Base-by-base conservation (phyloP, 2,888 invertebrate species). In the Eledona agricola region DNA sequence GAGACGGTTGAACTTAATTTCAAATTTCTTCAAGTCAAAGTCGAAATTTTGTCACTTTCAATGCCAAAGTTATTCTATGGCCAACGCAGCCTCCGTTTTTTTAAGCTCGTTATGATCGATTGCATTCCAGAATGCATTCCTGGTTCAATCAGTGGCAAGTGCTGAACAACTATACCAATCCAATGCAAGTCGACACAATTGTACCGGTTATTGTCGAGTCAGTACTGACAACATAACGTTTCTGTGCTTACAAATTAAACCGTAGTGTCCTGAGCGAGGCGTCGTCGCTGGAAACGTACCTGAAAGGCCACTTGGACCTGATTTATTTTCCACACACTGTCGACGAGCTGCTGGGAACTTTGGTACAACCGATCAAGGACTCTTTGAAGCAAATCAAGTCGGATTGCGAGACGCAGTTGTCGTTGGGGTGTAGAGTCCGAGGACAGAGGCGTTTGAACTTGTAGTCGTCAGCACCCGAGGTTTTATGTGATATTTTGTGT, bases 131-230 rank as follows among this genome's bases (percentile, higher is more conserved):
- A 62, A 79, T 87, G 34, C 75, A 79, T 19, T 84, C 87, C 0
- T 88, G 87, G 87, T 73, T 88, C 73, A 88, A 87, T 69, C 79
- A 82, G 0, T 88, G 87, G 87, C 87, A 88, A 72, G 73, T 87
- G n/a, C 76, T 80, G 23, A 82, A 82, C 52, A 80, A 80, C 55
- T 85, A 82, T 64, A 85, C 84, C 0, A 85, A 83, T 63, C 84
- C 86, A 2, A 82, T 83, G 82, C 83, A 84, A 62, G 75, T 86
- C 2, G 81, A 84, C 51, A 80, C 80, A 20, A 78, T 88, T 5
- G 70, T 81, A 4, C 78, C 78, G n/a, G 76, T 77, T 1, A 79
- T 85, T 3, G 78, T 79, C 29, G 79, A 81, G 87, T 87, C 70
- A 80, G 82, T 79, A 54, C 22, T 28, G 28, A 6, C 25, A 51